Evolutionary conservation across 1,140 invertebrate genomes (phyloP), one percentile per base, ranked within the genome.

Genomic region (Ruditapes philippinarum): DNA sequence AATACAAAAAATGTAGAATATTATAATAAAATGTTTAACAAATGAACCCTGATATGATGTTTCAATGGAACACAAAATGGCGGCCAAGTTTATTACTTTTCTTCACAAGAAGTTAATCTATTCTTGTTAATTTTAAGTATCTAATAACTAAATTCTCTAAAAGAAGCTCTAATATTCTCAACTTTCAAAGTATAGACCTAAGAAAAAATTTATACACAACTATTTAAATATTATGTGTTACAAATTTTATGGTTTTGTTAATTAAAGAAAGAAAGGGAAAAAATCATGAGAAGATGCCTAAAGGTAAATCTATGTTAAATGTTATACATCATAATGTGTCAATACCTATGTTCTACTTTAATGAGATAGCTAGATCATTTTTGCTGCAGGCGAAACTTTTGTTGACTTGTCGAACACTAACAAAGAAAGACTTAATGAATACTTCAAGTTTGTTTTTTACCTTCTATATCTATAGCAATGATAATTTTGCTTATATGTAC

Each of bases 301-400:
- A 38, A 38, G 79, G 54, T 12, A 62, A 65, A 36, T 81, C 31
- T 9, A 5, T 80, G 12, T 22, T 22, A 9, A 70, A 49, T 60
- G 54, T 70, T 22, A 83, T 83, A 25, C 57, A 83, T 83, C 80
- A 83, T 33, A 1, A 70, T 22, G 42, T 83, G 81, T 83, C 81
- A 83, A 45, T 83, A 9, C 40, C n/a, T 51, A 22, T 81, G 81
- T 65, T 65, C 40, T 60, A 65, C 42, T 57, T 40, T 81, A 81
- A 81, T 81, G 54, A 81, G 79, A 81, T 40, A 81, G n/a, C n/a
- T 65, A 81, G 60, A 57, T 81, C 22, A 81, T 62, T n/a, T 28
- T 25, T 40, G 79, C 79, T 49, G 9, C 0, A 81, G 79, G 79
- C 36, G 9, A 25, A 40, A 25, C 60, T 62, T 42, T n/a, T n/a